phyloP scores from a whole-genome alignment of 2,797 vertebrate species.

The Arnoldichthys spilopterus region DNA sequence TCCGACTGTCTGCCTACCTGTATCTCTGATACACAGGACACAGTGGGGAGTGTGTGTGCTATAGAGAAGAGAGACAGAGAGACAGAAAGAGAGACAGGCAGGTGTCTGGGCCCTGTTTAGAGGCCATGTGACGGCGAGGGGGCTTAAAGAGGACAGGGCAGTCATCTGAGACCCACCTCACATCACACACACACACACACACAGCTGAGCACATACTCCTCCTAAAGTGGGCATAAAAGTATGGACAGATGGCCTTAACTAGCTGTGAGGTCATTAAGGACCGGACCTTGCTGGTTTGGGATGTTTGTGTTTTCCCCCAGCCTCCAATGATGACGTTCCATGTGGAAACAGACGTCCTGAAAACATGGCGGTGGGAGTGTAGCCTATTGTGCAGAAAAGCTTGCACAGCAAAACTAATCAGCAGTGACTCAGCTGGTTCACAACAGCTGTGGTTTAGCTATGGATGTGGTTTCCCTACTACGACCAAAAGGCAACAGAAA shows the following conservation, averaged over 20 bases:
- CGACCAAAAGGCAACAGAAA: not conserved
- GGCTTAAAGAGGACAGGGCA: constrained; percentile 24
- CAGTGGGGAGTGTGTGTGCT: not conserved
- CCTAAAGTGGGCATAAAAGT: not conserved
- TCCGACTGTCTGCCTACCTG: constrained; percentile 1
- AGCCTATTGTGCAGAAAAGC: too few relatives aligned
- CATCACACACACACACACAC: constrained; percentile 2
- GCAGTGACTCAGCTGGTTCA: too few relatives aligned
- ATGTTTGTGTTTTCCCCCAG: too few relatives aligned
- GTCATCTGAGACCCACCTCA: constrained; percentile 34
- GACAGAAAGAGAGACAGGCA: not conserved
- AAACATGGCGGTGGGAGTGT: too few relatives aligned
- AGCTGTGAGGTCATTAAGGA: too few relatives aligned
- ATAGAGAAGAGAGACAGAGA: constrained; percentile 19
- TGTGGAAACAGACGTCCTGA: too few relatives aligned
- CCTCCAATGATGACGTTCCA: too few relatives aligned
- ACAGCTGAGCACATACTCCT: constrained; percentile 10
- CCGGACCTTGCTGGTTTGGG: too few relatives aligned
- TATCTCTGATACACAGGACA: constrained; percentile 18
- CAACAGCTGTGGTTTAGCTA: too few relatives aligned
- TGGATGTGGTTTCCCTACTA: too few relatives aligned
- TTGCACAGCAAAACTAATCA: too few relatives aligned
- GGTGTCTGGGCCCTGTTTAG: constrained; percentile 3
- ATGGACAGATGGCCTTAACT: too few relatives aligned
- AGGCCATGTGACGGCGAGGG: not conserved